phyloP scores from a whole-genome alignment of 1,140 invertebrate genomes.

The Melitaea cinxia region DNA sequence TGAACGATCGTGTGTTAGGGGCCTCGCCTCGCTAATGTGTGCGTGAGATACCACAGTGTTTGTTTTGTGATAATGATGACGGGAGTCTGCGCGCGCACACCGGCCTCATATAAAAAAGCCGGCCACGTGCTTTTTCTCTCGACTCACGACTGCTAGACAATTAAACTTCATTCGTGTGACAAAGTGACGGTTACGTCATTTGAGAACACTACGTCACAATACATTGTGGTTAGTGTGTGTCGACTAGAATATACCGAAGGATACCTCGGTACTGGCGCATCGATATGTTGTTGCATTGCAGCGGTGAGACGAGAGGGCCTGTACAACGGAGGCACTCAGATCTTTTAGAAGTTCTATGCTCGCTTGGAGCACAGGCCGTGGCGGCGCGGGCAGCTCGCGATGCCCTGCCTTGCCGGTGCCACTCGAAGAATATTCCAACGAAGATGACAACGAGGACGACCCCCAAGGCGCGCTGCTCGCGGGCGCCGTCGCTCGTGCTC shows the following conservation, averaged over 20 bases:
- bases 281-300: constrained; percentile 77
- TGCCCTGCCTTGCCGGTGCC: constrained; percentile 36
- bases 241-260: constrained; percentile 47
- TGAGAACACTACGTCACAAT: constrained; percentile 25
- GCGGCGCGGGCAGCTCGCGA: constrained; percentile 49
- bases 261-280: constrained; percentile 53
- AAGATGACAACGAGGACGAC: constrained; percentile 55
- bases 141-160: constrained; percentile 7
- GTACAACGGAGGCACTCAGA: constrained; percentile 78
- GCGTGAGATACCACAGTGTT: constrained; percentile 66
- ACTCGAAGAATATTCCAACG: constrained; percentile 36
- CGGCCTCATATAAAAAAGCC: constrained; percentile 34
- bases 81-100: constrained; percentile 51
- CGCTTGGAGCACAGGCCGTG: constrained; percentile 61
- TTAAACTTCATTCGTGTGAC: constrained; percentile 17
- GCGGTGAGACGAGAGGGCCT: constrained; percentile 55
- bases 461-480: constrained; percentile 63
- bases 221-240: constrained; percentile 43
- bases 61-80: constrained; percentile 64
- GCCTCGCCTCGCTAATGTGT: constrained; percentile 46
- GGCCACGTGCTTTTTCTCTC: constrained; percentile 51
- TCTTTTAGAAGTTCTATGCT: constrained; percentile 75
- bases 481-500: constrained; percentile 66
- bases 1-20: constrained; percentile 31
- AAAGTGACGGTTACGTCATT: constrained; percentile 25